Percentiles rank a stretch among this genome's conserved stretches.
phyloP scores from a whole-genome alignment of 1,140 invertebrate genomes.

The Trichonephila inaurata region DNA sequence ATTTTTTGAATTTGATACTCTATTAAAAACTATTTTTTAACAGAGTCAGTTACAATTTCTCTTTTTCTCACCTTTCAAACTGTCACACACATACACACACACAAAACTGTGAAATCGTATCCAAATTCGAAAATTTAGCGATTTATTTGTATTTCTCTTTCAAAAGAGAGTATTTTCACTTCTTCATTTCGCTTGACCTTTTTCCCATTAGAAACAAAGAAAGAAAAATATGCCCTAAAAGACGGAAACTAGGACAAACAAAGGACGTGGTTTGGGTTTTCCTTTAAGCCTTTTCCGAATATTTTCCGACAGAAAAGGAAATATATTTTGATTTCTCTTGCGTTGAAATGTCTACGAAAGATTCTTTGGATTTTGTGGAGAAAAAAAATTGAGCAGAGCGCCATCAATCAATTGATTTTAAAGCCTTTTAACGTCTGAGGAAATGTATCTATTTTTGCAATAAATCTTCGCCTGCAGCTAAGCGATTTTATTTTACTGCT shows the following conservation, averaged over 20 bases:
- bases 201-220: too few relatives aligned
- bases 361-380: background rate
- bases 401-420: slow-evolving; percentile 26
- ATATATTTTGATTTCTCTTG: background rate
- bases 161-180: background rate
- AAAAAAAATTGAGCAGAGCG: background rate
- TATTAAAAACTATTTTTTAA: too few relatives aligned
- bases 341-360: background rate
- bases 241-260: background rate
- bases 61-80: background rate
- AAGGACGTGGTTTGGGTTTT: background rate
- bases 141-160: background rate
- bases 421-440: background rate
- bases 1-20: background rate
- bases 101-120: background rate
- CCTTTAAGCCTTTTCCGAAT: slow-evolving; percentile 5
- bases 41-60: background rate
- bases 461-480: background rate
- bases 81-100: too few relatives aligned
- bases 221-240: background rate
- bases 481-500: background rate
- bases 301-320: background rate
- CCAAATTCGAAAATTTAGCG: background rate
- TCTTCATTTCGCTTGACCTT: slow-evolving; percentile 1
- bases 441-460: background rate